A percentile compares a stretch with the other conserved stretches of the same genome.
Evolutionary conservation across 2,888 invertebrate species (phyloP).

Genomic region (Podotricha telesiphe): DNA sequence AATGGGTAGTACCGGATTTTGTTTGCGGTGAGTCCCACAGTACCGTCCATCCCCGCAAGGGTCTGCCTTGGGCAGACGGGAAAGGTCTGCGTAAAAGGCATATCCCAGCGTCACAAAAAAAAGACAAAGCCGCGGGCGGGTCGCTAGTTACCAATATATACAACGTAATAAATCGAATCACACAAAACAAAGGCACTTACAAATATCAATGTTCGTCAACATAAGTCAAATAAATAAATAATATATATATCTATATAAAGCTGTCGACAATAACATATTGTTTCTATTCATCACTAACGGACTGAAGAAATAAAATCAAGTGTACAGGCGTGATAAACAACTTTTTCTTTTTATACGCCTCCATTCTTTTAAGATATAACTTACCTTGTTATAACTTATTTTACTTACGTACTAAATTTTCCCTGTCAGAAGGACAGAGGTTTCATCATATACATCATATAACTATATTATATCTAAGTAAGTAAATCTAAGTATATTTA

Average conservation of each 20-base stretch:
- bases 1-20: too few species aligned
- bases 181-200: background rate
- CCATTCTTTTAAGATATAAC: conserved; percentile 40
- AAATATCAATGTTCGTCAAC: background rate
- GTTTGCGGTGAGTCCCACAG: too few species aligned
- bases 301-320: conserved; percentile 29
- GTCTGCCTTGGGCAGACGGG: too few species aligned
- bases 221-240: background rate
- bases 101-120: too few species aligned
- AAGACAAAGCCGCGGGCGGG: too few species aligned
- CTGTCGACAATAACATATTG: conserved; percentile 32
- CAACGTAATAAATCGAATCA: too few species aligned
- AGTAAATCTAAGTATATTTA: background rate
- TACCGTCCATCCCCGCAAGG: too few species aligned
- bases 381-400: conserved; percentile 49
- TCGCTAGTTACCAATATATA: too few species aligned
- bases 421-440: conserved; percentile 9
- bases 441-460: background rate
- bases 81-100: too few species aligned
- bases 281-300: conserved; percentile 32
- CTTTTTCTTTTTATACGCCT: conserved; percentile 27
- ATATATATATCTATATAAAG: conserved; percentile 13
- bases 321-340: conserved; percentile 32
- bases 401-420: conserved; percentile 34
- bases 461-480: background rate